Conservation (phyloP, 1,140 invertebrate species). For the Diprion similis region DNA sequence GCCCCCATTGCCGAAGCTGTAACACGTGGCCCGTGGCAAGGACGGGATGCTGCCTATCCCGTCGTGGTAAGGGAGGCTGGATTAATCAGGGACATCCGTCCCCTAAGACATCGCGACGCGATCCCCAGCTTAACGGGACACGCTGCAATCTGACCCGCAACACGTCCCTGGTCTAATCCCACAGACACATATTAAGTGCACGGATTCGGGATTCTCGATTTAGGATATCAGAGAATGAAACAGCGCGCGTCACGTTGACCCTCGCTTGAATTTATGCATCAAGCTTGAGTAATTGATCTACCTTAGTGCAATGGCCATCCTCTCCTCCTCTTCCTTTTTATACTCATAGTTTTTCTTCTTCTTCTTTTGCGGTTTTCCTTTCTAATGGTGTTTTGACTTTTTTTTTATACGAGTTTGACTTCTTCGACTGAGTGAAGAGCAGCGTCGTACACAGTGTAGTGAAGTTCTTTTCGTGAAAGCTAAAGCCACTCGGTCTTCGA, state of each 20-base stretch:
- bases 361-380: too few species aligned
- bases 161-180: slow-evolving; percentile 43
- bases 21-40: background rate
- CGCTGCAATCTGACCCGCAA: slow-evolving; percentile 44
- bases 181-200: slow-evolving; percentile 53
- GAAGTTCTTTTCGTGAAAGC: background rate
- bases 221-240: background rate
- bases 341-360: too few species aligned
- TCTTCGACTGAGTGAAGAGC: too few species aligned
- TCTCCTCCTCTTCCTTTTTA: too few species aligned
- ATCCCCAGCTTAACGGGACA: slow-evolving; percentile 49
- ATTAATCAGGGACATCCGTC: slow-evolving; percentile 53
- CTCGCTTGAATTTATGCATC: too few species aligned
- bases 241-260: background rate
- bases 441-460: background rate
- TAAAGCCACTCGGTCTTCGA: background rate
- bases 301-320: too few species aligned
- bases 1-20: background rate
- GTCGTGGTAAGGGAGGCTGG: slow-evolving; percentile 28
- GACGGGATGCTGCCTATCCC: background rate
- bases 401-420: too few species aligned
- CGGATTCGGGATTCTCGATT: slow-evolving; percentile 29
- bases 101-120: slow-evolving; percentile 51
- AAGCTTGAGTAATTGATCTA: too few species aligned
- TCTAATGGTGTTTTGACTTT: too few species aligned